Evolutionary conservation across 1,140 invertebrate species (phyloP).

Genomic region (Nautilus pompilius): DNA sequence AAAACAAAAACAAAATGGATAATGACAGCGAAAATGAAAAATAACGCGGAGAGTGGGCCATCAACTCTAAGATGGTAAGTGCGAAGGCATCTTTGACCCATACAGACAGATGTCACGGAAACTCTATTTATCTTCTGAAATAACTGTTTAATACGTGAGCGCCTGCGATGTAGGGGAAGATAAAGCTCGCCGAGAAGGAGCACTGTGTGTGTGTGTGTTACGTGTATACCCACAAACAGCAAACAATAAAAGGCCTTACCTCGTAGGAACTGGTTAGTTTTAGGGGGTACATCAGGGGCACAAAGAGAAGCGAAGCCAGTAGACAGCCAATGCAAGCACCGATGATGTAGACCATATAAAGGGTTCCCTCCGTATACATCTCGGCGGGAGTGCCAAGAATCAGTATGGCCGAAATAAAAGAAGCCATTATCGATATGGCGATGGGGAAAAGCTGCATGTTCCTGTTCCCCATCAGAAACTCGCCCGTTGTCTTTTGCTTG

Average conservation of each 20-base stretch:
- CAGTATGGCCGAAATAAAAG: conserved; percentile 90
- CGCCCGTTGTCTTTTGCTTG: conserved; percentile 76
- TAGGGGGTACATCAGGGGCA: conserved; percentile 84
- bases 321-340: conserved; percentile 69
- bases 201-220: no score
- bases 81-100: no score
- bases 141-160: no score
- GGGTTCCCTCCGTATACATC: conserved; percentile 31
- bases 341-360: conserved; percentile 23
- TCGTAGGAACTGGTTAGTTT: conserved; percentile 84
- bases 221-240: not conserved
- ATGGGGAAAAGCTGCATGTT: conserved; percentile 69
- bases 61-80: no score
- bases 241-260: conserved; percentile 59
- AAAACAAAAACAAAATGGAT: no score
- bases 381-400: conserved; percentile 66
- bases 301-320: conserved; percentile 73
- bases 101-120: no score
- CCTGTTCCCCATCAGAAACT: conserved; percentile 72
- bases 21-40: no score
- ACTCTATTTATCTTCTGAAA: no score
- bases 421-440: conserved; percentile 53
- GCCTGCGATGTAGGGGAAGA: no score
- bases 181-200: no score
- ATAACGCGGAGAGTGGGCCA: no score